Evolutionary conservation across 2,797 vertebrate genomes (phyloP), one percentile per base, ranked within the genome.

Genomic region (Microchirus variegatus): DNA sequence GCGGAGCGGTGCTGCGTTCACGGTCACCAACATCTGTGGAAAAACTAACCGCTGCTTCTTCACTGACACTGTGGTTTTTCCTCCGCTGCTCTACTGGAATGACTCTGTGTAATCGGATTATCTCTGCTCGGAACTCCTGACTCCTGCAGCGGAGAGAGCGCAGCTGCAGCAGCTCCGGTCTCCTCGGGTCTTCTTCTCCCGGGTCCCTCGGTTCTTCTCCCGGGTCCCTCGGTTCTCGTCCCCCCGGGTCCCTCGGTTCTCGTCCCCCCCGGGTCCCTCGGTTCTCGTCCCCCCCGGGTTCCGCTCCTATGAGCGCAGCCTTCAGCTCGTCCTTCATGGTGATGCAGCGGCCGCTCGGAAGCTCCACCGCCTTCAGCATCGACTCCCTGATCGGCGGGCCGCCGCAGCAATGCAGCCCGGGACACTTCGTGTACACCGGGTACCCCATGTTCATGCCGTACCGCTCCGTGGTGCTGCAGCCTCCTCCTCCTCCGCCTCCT

Each of bases 391-490:
- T 97, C 92, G 96, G 96, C 73, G 96, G 93, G 80, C 94, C 95
- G 36, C 94, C 96, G 56, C 95, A 94, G 87, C 95, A 95, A 13
- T 42, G 41, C 81, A 94, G 95, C 75, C 94, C 96, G 77, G 95
- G 95, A 63, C 96, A 94, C 86, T 96, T 97, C 81, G 94, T 97
- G 57, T 97, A 97, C 90, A 95, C 96, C 26, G 96, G 96, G 52
- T 98, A 97, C 88, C 96, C 96, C 47, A 98, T 98, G 96, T 97
- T 98, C 87, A 96, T 98, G 96, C 96, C 96, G 53, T 98, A 97
- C 90, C 90, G 96, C 55, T 96, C 96, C 35, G 95, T 98, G 86
- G 95, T 97, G 68, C 93, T 97, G 4, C 96, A 95, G 53, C 96
- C 95, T n/a, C 95, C 94, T 1, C 96, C 95, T 0, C 95, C 95